Percentiles rank a stretch among this genome's conserved stretches.
phyloP scores from a whole-genome alignment of 2,113 vertebrate species.

The Perognathus longimembris region DNA sequence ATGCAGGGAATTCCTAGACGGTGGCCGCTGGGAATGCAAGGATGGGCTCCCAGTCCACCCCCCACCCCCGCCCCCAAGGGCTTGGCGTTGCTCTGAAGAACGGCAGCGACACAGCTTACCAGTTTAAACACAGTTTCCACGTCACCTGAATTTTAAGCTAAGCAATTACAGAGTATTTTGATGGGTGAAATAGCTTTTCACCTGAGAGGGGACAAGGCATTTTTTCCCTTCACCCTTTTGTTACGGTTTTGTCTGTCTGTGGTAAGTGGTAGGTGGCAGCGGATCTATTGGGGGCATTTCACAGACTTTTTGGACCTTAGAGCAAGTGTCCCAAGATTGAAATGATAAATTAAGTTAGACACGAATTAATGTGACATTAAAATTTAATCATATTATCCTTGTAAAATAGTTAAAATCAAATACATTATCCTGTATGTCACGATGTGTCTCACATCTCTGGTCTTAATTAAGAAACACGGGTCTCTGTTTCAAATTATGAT shows the following conservation, averaged over 20 bases:
- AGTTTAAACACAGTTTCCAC: neutral
- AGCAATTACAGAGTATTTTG: neutral
- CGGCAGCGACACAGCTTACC: neutral
- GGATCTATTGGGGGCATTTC: too few species aligned
- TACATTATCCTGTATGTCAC: conserved; percentile 61
- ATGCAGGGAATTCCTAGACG: too few species aligned
- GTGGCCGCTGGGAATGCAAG: too few species aligned
- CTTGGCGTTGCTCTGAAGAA: neutral
- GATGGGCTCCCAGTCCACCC: too few species aligned
- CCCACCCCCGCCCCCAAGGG: too few species aligned
- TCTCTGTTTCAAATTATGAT: neutral
- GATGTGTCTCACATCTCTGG: neutral
- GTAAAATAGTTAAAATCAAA: conserved; percentile 54
- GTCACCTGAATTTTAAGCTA: neutral
- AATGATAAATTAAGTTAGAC: conserved; percentile 52
- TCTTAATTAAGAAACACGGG: conserved; percentile 51
- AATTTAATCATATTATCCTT: neutral
- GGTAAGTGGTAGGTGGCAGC: neutral
- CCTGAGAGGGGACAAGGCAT: neutral
- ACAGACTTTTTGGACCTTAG: neutral
- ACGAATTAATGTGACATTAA: neutral
- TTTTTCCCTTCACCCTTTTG: neutral
- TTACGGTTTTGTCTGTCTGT: neutral
- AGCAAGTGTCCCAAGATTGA: conserved; percentile 33
- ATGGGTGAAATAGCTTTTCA: neutral